These are phyloP conservation scores for Zaprionus taronus DNA, from an alignment of 1,140 invertebrate genomes.

Conservation along the genomic window DNA sequence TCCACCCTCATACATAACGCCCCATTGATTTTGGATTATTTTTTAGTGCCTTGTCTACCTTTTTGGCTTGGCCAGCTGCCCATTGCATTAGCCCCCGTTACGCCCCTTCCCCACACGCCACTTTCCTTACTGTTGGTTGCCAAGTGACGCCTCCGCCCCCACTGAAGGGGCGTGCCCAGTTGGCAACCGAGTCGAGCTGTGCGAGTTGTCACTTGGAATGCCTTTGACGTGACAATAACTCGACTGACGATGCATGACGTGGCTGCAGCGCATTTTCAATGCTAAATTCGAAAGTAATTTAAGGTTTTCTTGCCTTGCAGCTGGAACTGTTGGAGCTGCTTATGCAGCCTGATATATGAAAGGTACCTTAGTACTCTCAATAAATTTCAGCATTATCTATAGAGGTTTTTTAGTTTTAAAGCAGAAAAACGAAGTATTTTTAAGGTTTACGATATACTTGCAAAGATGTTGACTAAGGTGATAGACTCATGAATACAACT, in stretches of 20 bases:
- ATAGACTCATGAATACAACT: not conserved
- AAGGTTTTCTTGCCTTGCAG: not conserved
- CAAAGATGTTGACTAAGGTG: not conserved
- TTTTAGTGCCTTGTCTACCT: constrained; percentile 79
- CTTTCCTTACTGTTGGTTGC: not conserved
- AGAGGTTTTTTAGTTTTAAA: not conserved
- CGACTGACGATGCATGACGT: constrained; percentile 43
- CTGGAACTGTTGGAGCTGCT: not conserved
- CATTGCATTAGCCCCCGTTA: constrained; percentile 4
- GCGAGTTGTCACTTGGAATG: constrained; percentile 22
- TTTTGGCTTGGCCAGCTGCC: constrained; percentile 52
- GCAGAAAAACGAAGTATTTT: not conserved
- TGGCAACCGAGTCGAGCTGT: constrained; percentile 11
- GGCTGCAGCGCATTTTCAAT: constrained; percentile 9
- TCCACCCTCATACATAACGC: constrained; percentile 62
- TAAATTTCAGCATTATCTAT: not conserved
- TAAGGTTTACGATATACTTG: not conserved
- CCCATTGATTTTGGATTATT: constrained; percentile 83
- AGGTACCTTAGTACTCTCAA: not conserved
- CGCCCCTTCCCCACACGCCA: not conserved
- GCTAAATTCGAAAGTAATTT: not conserved
- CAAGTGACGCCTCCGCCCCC: constrained; percentile 10
- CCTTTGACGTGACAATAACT: constrained; percentile 54
- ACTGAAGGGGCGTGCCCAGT: constrained; percentile 10
- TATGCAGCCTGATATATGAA: not conserved